Conservation (phyloP, 2,797 vertebrate species). For the Eidolon dupreanum region DNA sequence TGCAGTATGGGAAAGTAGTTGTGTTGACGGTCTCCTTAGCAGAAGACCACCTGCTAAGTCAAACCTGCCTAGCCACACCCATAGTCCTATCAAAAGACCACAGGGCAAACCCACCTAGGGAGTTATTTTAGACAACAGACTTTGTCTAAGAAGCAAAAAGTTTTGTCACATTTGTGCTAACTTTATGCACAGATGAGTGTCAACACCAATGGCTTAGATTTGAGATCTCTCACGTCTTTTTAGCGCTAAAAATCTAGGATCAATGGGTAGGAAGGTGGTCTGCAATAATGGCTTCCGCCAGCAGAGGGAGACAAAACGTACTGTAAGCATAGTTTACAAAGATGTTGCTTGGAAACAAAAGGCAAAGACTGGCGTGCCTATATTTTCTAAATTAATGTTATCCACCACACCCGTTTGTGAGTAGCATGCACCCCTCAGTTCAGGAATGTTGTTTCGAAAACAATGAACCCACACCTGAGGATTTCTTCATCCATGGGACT, state of each 20-base stretch:
- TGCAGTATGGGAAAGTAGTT: neutral
- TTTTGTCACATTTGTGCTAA: neutral
- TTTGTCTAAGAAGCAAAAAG: neutral
- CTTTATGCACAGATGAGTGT: neutral
- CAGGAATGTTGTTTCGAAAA: neutral
- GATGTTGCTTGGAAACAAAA: constrained; percentile 69
- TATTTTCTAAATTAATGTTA: constrained; percentile 5
- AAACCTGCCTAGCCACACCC: no score
- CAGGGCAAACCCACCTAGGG: neutral
- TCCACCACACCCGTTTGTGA: neutral
- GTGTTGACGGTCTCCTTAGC: neutral
- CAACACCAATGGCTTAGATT: neutral
- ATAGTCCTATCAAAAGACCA: neutral
- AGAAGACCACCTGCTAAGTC: rapidly evolving
- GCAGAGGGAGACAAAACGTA: constrained; percentile 66
- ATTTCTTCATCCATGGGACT: neutral
- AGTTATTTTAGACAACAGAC: neutral
- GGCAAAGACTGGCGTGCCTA: neutral
- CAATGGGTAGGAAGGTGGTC: neutral
- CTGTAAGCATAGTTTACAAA: neutral
- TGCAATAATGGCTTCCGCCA: neutral
- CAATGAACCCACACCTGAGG: neutral
- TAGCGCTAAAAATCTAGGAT: neutral
- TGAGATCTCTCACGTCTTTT: neutral
- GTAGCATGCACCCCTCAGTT: neutral